Percentiles rank a stretch among this genome's conserved stretches.
Evolutionary conservation across 2,888 invertebrate species (phyloP).

Genomic region (Epicampocera succincta): DNA sequence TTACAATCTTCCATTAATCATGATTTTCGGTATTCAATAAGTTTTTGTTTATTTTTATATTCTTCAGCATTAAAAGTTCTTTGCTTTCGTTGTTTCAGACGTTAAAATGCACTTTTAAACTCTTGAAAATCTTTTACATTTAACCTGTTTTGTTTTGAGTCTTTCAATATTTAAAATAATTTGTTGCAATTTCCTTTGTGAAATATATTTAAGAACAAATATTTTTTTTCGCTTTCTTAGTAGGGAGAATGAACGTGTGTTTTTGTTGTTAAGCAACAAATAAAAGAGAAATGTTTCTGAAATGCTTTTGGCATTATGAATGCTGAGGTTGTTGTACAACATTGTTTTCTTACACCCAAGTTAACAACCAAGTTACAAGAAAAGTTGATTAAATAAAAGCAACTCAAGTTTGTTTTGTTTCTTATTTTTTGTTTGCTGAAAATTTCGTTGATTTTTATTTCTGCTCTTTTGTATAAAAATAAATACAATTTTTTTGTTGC

Average conservation of each 20-base stretch:
- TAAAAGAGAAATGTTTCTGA: conserved; percentile 13
- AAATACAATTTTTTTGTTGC: no score
- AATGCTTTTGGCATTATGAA: conserved; percentile 56
- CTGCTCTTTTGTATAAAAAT: not conserved
- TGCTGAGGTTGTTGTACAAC: conserved; percentile 55
- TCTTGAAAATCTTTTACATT: conserved; percentile 15
- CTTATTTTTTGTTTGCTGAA: no score
- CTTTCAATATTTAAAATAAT: conserved; percentile 20
- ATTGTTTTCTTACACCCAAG: conserved; percentile 61
- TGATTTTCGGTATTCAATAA: conserved; percentile 19
- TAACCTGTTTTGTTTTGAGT: conserved; percentile 9
- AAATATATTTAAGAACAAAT: conserved; percentile 8
- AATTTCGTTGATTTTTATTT: not conserved
- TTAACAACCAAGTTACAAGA: conserved; percentile 29
- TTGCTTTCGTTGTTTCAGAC: not conserved
- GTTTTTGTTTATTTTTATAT: not conserved
- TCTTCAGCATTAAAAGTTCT: conserved; percentile 16
- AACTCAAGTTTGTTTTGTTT: not conserved
- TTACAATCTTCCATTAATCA: conserved; percentile 13
- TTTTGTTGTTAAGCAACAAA: no score
- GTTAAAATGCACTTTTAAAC: conserved; percentile 4
- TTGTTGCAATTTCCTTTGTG: conserved; percentile 5
- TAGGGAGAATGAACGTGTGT: conserved; percentile 11
- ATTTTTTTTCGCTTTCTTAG: not conserved
- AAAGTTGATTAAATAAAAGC: conserved; percentile 1